phyloP scores from a whole-genome alignment of 2,888 invertebrate species.

The Cephus pygmeus region DNA sequence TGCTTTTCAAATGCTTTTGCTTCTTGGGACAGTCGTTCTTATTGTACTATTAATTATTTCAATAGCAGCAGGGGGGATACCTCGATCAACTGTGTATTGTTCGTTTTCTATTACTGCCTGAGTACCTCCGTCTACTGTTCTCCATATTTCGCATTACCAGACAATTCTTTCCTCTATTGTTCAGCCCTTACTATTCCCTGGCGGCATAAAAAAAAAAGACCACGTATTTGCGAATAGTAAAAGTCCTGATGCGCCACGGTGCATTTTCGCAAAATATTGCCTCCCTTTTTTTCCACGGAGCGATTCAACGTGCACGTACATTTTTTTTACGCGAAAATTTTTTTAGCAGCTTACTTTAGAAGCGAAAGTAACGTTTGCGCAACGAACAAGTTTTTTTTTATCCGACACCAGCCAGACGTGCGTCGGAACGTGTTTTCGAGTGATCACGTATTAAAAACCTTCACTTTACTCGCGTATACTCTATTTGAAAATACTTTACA shows the following conservation, averaged over 20 bases:
- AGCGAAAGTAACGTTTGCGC: neutral
- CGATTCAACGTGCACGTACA: neutral
- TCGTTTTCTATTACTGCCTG: neutral
- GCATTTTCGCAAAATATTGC: neutral
- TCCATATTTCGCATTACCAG: conserved; percentile 10
- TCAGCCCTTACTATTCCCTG: conserved; percentile 32
- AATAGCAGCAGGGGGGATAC: neutral
- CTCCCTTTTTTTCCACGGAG: neutral
- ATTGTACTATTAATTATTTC: neutral
- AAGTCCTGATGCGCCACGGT: neutral
- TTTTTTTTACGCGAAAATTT: neutral
- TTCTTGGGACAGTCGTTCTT: neutral
- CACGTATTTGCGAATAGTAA: neutral
- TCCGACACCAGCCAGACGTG: neutral
- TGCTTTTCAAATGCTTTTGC: neutral
- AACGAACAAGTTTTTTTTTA: neutral
- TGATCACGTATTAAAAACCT: neutral
- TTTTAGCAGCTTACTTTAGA: neutral
- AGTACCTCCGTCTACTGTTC: conserved; percentile 2
- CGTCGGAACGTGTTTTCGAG: neutral
- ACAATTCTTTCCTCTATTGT: conserved; percentile 42
- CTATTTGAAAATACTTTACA: neutral
- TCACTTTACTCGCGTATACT: neutral
- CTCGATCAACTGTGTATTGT: conserved; percentile 3
- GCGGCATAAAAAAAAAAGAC: neutral